Evolutionary conservation across 2,113 vertebrate genomes (phyloP).

Genomic region (Mesitornis unicolor): DNA sequence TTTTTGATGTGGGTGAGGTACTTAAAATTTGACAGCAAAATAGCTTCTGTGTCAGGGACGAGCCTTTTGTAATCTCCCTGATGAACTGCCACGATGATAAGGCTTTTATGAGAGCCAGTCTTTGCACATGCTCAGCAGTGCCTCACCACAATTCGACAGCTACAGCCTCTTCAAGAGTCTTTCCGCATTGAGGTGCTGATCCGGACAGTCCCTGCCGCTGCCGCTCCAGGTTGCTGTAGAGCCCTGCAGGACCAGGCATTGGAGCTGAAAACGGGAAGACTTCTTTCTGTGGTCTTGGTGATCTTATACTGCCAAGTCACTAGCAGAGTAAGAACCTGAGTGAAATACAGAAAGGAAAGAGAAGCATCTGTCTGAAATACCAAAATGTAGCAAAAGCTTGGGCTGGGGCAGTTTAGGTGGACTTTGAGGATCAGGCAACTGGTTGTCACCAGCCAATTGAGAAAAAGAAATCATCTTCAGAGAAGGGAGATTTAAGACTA

Average conservation of each 20-base stretch:
- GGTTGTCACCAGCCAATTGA: background rate
- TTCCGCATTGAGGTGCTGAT: background rate
- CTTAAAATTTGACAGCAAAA: slow-evolving; percentile 15
- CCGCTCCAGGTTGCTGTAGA: background rate
- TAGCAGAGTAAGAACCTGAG: background rate
- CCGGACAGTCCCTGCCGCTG: background rate
- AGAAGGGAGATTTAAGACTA: background rate
- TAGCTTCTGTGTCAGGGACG: background rate
- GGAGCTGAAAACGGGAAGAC: background rate
- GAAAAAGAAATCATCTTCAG: background rate
- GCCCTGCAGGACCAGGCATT: background rate
- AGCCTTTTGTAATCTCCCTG: background rate
- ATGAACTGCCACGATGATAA: background rate
- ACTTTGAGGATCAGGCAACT: background rate
- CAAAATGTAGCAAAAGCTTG: background rate
- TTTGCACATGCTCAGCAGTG: background rate
- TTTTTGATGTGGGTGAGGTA: background rate
- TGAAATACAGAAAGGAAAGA: background rate
- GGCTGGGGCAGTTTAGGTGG: background rate
- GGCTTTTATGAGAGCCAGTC: background rate
- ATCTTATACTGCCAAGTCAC: background rate
- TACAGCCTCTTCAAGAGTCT: background rate
- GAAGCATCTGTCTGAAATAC: background rate
- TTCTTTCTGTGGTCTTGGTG: background rate
- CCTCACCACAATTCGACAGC: background rate